Conservation (phyloP, 2,888 invertebrate species). For the Gymnoscelis rufifasciata region DNA sequence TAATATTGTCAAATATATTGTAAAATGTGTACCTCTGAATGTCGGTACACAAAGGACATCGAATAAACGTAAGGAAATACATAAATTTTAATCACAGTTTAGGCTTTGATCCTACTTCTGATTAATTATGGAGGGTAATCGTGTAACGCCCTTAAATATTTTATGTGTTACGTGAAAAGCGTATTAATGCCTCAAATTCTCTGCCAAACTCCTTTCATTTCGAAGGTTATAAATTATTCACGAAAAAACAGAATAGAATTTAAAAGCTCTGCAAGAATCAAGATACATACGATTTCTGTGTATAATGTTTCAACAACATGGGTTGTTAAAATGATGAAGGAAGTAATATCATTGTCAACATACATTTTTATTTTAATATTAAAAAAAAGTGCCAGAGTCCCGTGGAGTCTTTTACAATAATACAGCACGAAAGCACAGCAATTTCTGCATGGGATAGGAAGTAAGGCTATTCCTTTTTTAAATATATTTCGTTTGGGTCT, state of each 20-base stretch:
- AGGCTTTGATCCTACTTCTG: conserved; percentile 22
- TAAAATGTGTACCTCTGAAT: too few species aligned
- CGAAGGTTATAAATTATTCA: background rate
- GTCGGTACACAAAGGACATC: background rate
- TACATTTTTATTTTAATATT: too few species aligned
- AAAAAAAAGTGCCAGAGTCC: too few species aligned
- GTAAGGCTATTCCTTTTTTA: conserved; percentile 29
- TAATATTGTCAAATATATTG: too few species aligned
- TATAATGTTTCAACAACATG: too few species aligned
- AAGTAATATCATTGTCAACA: too few species aligned
- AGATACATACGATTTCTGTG: too few species aligned
- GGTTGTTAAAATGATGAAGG: too few species aligned
- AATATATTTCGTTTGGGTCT: conserved; percentile 36
- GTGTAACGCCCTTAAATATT: conserved; percentile 19
- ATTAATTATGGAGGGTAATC: conserved; percentile 24
- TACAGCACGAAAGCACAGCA: conserved; percentile 9
- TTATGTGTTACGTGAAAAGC: conserved; percentile 16
- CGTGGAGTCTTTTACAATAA: conserved; percentile 5
- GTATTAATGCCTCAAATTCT: conserved; percentile 12
- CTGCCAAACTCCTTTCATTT: background rate
- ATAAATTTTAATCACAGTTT: conserved; percentile 16
- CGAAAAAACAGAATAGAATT: background rate
- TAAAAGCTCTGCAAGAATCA: too few species aligned
- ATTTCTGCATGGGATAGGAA: conserved; percentile 27
- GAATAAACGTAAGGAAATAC: conserved; percentile 4